Conservation (phyloP, 2,888 invertebrate species). For the Tridacna crocea region DNA sequence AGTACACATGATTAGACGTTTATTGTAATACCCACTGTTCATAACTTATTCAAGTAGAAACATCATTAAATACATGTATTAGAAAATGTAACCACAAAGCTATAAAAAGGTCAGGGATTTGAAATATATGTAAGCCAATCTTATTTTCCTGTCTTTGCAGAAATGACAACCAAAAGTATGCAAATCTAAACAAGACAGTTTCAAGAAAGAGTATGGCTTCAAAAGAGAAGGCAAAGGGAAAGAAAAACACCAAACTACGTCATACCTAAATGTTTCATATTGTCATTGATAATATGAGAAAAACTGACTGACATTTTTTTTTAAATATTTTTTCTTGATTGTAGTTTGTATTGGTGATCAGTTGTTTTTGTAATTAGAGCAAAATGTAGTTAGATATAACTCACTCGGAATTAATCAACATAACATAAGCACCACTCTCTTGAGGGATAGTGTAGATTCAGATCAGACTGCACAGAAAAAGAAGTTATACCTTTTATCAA, state of each 20-base stretch:
- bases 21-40: neutral
- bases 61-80: neutral
- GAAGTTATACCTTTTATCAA: too few relatives aligned
- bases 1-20: too few relatives aligned
- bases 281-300: too few relatives aligned
- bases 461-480: too few relatives aligned
- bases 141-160: conserved; percentile 58
- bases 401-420: too few relatives aligned
- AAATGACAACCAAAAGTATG: conserved; percentile 79
- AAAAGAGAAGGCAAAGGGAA: conserved; percentile 65
- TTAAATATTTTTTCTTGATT: too few relatives aligned
- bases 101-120: neutral
- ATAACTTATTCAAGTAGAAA: neutral
- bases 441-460: too few relatives aligned
- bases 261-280: conserved; percentile 50
- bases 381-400: too few relatives aligned
- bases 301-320: too few relatives aligned
- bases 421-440: too few relatives aligned
- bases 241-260: conserved; percentile 71
- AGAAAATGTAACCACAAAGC: neutral
- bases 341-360: too few relatives aligned
- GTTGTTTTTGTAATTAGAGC: too few relatives aligned
- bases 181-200: conserved; percentile 77
- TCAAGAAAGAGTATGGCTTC: conserved; percentile 73
- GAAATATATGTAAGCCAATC: neutral